Conservation (phyloP, 2,797 vertebrate genomes). For the Paguma larvata region DNA sequence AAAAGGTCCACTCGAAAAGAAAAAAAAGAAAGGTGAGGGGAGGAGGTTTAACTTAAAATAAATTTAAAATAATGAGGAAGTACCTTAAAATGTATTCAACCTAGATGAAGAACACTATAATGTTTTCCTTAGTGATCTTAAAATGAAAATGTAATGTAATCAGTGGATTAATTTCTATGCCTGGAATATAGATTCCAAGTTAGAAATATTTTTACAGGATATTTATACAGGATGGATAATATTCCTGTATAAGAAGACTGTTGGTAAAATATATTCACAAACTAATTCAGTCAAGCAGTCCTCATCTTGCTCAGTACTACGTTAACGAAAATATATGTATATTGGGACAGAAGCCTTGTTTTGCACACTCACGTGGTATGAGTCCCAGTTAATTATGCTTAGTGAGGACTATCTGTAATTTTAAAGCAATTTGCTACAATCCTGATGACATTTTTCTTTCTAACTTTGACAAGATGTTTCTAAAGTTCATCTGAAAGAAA, state of each 20-base stretch:
- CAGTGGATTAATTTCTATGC: background rate
- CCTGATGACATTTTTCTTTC: background rate
- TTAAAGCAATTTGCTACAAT: background rate
- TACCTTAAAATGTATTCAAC: background rate
- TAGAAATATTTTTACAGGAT: background rate
- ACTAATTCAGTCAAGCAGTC: background rate
- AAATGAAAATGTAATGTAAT: background rate
- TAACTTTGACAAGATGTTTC: background rate
- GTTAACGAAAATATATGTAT: background rate
- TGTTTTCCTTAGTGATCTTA: background rate
- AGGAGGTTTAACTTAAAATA: conserved; percentile 27
- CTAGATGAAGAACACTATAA: background rate
- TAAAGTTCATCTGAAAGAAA: conserved; percentile 1
- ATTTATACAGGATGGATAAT: background rate
- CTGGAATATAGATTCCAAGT: background rate
- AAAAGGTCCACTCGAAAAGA: background rate
- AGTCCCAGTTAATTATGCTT: background rate
- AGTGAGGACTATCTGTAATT: background rate
- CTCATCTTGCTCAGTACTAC: background rate
- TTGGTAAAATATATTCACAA: background rate
- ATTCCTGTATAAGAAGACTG: background rate
- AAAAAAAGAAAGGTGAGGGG: background rate
- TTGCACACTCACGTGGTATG: background rate
- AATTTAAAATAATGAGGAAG: conserved; percentile 16
- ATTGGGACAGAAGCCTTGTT: background rate